Evolutionary conservation across 1,140 invertebrate genomes (phyloP).

Genomic region (Lethrus apterus): DNA sequence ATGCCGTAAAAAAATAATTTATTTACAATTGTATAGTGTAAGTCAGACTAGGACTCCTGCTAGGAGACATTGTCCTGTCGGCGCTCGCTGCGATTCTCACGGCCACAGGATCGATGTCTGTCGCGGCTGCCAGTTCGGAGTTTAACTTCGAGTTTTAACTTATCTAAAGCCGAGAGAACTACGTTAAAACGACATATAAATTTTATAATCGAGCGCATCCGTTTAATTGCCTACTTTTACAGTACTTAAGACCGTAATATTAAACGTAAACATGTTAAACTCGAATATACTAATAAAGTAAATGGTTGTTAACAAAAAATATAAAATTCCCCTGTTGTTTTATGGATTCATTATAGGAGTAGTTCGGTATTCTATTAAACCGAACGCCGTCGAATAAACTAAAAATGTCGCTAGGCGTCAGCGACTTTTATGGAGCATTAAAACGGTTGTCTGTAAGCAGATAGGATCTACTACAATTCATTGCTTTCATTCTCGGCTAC

Average conservation of each 20-base stretch:
- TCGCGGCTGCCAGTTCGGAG: constrained; percentile 13
- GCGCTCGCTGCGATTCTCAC: constrained; percentile 23
- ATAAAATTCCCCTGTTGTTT: constrained; percentile 27
- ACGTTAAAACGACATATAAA: constrained; percentile 18
- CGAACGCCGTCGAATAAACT: no score
- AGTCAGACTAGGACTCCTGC: constrained; percentile 17
- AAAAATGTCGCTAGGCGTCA: no score
- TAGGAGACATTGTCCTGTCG: constrained; percentile 22
- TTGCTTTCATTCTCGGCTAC: no score
- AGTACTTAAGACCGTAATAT: no score
- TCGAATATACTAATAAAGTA: constrained; percentile 26
- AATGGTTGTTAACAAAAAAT: constrained; percentile 27
- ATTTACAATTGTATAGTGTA: constrained; percentile 11
- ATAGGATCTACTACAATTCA: no score
- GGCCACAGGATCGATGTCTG: constrained; percentile 21
- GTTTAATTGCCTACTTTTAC: constrained; percentile 21
- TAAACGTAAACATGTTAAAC: constrained; percentile 22
- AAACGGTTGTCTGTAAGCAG: no score
- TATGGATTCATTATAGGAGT: constrained; percentile 30
- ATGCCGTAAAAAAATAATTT: no score
- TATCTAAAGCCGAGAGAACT: constrained; percentile 6
- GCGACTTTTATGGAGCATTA: no score
- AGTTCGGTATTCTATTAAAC: no score
- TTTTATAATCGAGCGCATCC: constrained; percentile 19
- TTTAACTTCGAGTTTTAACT: not conserved